phyloP scores from a whole-genome alignment of 2,888 invertebrate genomes.

The Ligdia adustata region DNA sequence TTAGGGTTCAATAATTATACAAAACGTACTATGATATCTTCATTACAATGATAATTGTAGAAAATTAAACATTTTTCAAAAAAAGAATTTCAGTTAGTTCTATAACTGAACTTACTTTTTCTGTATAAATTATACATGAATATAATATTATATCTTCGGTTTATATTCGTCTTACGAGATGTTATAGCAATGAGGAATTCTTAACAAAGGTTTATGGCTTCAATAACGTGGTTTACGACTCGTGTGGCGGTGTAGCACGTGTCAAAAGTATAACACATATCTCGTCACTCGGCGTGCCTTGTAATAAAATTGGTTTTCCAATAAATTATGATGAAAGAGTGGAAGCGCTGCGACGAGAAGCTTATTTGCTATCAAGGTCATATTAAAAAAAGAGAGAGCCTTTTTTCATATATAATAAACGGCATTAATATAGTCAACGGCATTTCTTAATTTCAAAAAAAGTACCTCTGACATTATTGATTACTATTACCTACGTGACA shows the following conservation, averaged over 20 bases:
- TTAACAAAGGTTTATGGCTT: conserved; percentile 72
- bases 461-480: not conserved
- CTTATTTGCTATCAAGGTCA: not conserved
- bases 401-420: too few species aligned
- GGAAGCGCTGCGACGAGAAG: not conserved
- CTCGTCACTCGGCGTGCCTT: conserved; percentile 31
- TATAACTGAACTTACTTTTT: too few species aligned
- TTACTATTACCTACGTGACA: too few species aligned
- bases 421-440: not conserved
- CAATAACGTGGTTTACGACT: conserved; percentile 74
- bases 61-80: too few species aligned
- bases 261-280: conserved; percentile 58
- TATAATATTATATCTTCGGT: too few species aligned
- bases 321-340: conserved; percentile 24
- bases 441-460: too few species aligned
- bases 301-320: conserved; percentile 46
- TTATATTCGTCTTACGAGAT: conserved; percentile 56
- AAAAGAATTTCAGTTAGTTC: too few species aligned
- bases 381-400: too few species aligned
- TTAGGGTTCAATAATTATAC: too few species aligned
- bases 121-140: too few species aligned
- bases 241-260: conserved; percentile 62
- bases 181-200: conserved; percentile 69
- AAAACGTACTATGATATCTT: too few species aligned
- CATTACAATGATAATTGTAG: too few species aligned